phyloP scores from a whole-genome alignment of 2,797 vertebrate genomes.

The Iguana delicatissima region DNA sequence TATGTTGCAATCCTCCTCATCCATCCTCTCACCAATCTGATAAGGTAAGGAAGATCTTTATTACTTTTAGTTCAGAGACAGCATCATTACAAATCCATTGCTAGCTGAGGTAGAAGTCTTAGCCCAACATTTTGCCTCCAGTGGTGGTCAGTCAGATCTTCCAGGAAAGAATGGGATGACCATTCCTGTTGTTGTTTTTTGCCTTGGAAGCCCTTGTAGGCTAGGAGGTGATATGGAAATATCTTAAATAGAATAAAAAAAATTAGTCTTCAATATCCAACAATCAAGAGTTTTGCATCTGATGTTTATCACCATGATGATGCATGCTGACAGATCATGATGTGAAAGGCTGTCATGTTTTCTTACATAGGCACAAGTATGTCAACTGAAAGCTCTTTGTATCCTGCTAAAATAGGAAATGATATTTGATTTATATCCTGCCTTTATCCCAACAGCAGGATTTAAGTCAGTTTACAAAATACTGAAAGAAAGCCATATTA shows the following conservation, averaged over 20 bases:
- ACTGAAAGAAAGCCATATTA: no score
- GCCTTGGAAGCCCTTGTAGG: no score
- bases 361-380: not conserved
- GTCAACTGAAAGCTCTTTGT: not conserved
- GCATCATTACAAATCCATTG: not conserved
- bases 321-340: not conserved
- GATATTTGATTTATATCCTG: no score
- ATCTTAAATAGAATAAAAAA: not conserved
- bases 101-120: not conserved
- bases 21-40: slow-evolving; percentile 11
- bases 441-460: no score
- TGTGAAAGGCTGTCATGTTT: no score
- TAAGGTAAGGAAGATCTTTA: not conserved
- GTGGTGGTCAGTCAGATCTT: not conserved
- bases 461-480: no score
- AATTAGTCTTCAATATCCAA: no score
- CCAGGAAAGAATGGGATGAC: not conserved
- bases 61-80: not conserved
- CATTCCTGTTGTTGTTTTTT: not conserved
- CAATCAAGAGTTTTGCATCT: no score
- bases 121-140: not conserved
- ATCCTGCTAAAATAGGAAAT: no score
- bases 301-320: not conserved
- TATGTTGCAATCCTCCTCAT: not conserved
- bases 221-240: not conserved